A percentile compares a stretch with the other conserved stretches of the same genome.
phyloP scores from a whole-genome alignment of 2,888 invertebrate species.

The Graphium colonna region DNA sequence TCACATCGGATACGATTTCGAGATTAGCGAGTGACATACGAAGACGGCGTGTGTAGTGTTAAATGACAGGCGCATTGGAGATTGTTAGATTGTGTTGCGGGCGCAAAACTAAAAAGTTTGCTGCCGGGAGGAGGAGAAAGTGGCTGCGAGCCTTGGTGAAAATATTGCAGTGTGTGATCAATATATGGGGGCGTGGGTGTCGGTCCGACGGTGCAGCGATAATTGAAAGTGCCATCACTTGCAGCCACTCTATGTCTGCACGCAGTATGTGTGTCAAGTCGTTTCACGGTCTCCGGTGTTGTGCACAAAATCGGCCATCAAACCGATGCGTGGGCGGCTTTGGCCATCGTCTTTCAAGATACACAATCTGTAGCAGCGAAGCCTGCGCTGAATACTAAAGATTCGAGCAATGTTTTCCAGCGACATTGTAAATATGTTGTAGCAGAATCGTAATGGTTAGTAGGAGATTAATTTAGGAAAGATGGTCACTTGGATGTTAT shows the following conservation, averaged over 20 bases:
- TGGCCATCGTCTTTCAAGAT: constrained; percentile 31
- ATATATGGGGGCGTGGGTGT: constrained; percentile 53
- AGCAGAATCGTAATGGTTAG: too few relatives aligned
- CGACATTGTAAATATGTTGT: too few relatives aligned
- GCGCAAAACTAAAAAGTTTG: constrained; percentile 32
- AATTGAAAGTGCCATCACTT: constrained; percentile 74
- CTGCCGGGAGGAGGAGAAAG: constrained; percentile 63
- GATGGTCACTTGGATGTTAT: too few relatives aligned
- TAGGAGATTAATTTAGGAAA: too few relatives aligned
- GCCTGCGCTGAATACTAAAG: constrained; percentile 12
- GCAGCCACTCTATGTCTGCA: constrained; percentile 50
- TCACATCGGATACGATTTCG: constrained; percentile 57
- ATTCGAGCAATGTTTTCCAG: constrained; percentile 13
- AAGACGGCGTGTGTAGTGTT: constrained; percentile 55
- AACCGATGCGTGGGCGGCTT: constrained; percentile 46
- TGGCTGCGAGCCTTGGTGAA: constrained; percentile 50
- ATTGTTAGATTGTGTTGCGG: constrained; percentile 41
- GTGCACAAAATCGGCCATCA: constrained; percentile 59
- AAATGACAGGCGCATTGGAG: constrained; percentile 65
- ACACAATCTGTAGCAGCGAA: constrained; percentile 21
- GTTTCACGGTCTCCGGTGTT: constrained; percentile 66
- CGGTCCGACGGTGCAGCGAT: constrained; percentile 56
- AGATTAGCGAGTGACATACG: constrained; percentile 62
- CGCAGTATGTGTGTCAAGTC: constrained; percentile 70
- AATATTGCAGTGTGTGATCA: constrained; percentile 60